These are phyloP conservation scores for Eilema griseolum DNA, from an alignment of 2,888 invertebrate genomes.

Conservation along the genomic window DNA sequence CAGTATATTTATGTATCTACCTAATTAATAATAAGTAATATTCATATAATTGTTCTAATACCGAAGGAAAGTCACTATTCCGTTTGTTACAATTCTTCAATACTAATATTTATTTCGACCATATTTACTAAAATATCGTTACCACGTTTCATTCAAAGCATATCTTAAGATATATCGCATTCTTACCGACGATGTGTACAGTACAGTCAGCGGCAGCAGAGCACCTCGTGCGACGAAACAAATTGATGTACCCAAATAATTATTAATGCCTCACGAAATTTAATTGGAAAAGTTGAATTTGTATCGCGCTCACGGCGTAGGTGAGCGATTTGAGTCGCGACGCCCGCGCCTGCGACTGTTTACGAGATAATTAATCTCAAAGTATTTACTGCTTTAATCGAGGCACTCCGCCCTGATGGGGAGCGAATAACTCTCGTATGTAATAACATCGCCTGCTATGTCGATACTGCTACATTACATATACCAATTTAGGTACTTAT, in stretches of 20 bases:
- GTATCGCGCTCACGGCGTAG: conserved; percentile 86
- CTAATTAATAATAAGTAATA: not conserved
- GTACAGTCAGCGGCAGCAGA: conserved; percentile 69
- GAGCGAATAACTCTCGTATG: conserved; percentile 85
- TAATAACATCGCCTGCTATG: conserved; percentile 76
- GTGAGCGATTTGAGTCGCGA: conserved; percentile 83
- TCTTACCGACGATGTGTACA: conserved; percentile 43
- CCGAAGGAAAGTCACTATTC: not conserved
- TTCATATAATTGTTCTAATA: not conserved
- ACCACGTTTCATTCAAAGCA: not conserved
- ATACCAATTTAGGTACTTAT: conserved; percentile 4
- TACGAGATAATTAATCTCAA: conserved; percentile 87
- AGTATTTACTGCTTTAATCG: conserved; percentile 88
- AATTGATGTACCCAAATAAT: conserved; percentile 88
- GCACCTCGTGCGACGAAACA: conserved; percentile 81
- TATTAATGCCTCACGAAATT: conserved; percentile 88
- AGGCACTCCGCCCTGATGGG: conserved; percentile 80
- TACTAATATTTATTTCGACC: not conserved
- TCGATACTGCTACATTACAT: conserved; percentile 56
- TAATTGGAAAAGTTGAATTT: conserved; percentile 88
- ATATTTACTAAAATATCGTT: not conserved
- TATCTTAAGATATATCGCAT: conserved; percentile 30
- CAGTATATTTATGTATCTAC: not conserved
- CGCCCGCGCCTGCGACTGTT: conserved; percentile 81
- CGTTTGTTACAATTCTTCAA: too few relatives aligned